These are phyloP conservation scores for Leucophenga maculata DNA, from an alignment of 2,888 invertebrate genomes.

Conservation along the genomic window DNA sequence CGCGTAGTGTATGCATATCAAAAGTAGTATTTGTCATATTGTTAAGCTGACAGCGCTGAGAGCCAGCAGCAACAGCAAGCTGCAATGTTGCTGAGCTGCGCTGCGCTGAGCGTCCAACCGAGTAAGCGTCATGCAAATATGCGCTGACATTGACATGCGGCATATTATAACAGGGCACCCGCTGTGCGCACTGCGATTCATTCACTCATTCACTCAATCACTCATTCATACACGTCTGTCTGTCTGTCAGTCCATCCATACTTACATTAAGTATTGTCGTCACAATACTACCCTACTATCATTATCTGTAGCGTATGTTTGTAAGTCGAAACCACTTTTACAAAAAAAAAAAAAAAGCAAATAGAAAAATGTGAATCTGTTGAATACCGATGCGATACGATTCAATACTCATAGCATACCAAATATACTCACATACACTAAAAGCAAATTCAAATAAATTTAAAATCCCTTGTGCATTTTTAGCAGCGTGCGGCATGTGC, in stretches of 20 bases:
- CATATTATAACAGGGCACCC: neutral
- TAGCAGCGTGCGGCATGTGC: constrained; percentile 41
- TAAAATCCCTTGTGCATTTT: constrained; percentile 64
- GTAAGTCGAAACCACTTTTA: constrained; percentile 59
- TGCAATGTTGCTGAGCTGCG: too few species aligned
- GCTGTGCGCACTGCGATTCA: neutral
- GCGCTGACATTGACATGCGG: constrained; percentile 6
- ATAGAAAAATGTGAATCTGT: constrained; percentile 59
- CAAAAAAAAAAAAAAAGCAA: too few species aligned
- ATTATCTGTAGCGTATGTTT: constrained; percentile 33
- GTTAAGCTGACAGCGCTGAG: constrained; percentile 56
- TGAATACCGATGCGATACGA: constrained; percentile 45
- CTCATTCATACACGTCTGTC: neutral
- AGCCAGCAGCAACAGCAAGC: neutral
- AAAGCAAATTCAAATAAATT: constrained; percentile 67
- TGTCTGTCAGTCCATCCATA: neutral
- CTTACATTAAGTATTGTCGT: neutral
- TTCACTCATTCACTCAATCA: neutral
- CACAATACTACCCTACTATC: constrained; percentile 14
- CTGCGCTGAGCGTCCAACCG: neutral
- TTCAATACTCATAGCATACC: neutral
- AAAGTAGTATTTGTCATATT: constrained; percentile 66
- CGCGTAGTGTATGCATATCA: constrained; percentile 32
- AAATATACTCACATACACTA: constrained; percentile 48
- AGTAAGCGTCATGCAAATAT: constrained; percentile 10